Evolutionary conservation across 2,888 invertebrate genomes (phyloP).

Genomic region (Papilio elwesi): DNA sequence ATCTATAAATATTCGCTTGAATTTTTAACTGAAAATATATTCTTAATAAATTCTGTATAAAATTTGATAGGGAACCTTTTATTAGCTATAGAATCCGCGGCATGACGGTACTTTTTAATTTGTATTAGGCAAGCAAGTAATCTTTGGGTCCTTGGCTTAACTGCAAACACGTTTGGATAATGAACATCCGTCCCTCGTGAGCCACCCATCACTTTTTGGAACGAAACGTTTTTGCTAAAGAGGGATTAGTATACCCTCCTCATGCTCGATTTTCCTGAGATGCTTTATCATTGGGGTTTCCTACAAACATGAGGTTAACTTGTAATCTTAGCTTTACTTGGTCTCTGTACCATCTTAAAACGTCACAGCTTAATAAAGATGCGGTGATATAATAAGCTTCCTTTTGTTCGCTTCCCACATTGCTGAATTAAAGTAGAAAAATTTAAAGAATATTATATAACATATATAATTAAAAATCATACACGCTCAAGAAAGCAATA

Average conservation of each 20-base stretch:
- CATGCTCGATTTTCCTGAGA: slow-evolving; percentile 80
- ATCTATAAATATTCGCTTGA: too few relatives aligned
- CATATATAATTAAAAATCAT: too few relatives aligned
- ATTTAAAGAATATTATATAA: too few relatives aligned
- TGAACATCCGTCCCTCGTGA: slow-evolving; percentile 80
- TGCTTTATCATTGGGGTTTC: slow-evolving; percentile 83
- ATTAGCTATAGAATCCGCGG: not conserved
- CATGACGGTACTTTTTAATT: slow-evolving; percentile 60
- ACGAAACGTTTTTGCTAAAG: slow-evolving; percentile 84
- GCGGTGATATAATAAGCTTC: slow-evolving; percentile 65
- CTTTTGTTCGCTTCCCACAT: slow-evolving; percentile 57
- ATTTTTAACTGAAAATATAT: not conserved
- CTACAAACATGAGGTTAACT: slow-evolving; percentile 84
- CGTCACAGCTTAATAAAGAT: slow-evolving; percentile 75
- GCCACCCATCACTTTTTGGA: slow-evolving; percentile 83
- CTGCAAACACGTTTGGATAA: slow-evolving; percentile 81
- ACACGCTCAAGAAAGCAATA: too few relatives aligned
- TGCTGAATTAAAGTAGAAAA: slow-evolving; percentile 26
- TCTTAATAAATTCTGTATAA: not conserved
- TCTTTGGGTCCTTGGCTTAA: slow-evolving; percentile 78
- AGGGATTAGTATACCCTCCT: slow-evolving; percentile 83
- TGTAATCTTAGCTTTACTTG: slow-evolving; percentile 84
- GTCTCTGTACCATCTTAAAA: slow-evolving; percentile 78
- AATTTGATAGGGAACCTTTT: not conserved
- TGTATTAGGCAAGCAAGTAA: slow-evolving; percentile 75